These are phyloP conservation scores for Diplosoma virens DNA, from an alignment of 23 tunicate genomes.

Conservation along the genomic window DNA sequence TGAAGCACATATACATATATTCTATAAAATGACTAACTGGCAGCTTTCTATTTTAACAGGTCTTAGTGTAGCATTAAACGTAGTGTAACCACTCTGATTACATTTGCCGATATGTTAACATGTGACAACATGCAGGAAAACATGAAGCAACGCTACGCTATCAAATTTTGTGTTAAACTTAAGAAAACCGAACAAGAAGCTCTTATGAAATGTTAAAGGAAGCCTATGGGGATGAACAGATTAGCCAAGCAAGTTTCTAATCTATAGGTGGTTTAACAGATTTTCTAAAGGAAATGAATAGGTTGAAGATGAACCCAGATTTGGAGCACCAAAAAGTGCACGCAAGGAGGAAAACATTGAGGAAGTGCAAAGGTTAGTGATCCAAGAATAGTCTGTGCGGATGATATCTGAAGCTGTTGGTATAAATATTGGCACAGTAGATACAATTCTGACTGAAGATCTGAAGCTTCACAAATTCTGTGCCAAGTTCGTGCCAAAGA, in stretches of 20 bases:
- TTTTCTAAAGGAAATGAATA: slow-evolving; percentile 12
- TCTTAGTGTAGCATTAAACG: too few species aligned
- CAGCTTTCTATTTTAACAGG: too few species aligned
- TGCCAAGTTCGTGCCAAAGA: slow-evolving; percentile 26
- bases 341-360: slow-evolving; percentile 25
- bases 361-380: slow-evolving; percentile 19
- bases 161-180: slow-evolving; percentile 8
- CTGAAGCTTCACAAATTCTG: slow-evolving; percentile 2
- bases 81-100: too few species aligned
- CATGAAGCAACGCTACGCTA: slow-evolving; percentile 8
- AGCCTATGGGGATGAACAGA: slow-evolving; percentile 12
- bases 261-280: slow-evolving; percentile 17
- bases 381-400: slow-evolving; percentile 19
- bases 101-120: too few species aligned
- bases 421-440: slow-evolving; percentile 4
- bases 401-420: slow-evolving; percentile 20
- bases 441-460: slow-evolving; percentile 12
- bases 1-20: too few species aligned
- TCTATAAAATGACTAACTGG: too few species aligned
- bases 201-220: slow-evolving; percentile 14
- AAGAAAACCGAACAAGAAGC: neutral
- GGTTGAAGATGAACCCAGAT: slow-evolving; percentile 20
- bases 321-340: slow-evolving; percentile 17
- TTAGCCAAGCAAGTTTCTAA: slow-evolving; percentile 20
- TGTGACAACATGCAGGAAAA: too few species aligned